Conservation (phyloP, 1,140 invertebrate genomes). For the Nebria ingens region DNA sequence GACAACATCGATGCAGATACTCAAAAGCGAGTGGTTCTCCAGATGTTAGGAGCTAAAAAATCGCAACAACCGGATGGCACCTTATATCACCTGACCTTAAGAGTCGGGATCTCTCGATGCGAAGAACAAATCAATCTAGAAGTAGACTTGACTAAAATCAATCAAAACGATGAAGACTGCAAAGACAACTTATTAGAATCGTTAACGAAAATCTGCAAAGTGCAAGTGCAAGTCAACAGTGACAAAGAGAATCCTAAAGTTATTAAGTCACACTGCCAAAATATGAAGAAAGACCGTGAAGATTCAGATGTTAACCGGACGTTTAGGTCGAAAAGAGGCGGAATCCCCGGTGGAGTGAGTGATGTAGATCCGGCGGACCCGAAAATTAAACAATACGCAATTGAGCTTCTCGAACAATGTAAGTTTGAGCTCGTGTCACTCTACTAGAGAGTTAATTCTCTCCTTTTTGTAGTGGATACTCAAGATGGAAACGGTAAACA, state of each 20-base stretch:
- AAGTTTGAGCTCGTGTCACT: too few species aligned
- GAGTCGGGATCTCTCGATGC: slow-evolving; percentile 28
- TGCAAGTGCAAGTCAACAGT: slow-evolving; percentile 27
- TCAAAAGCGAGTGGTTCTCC: slow-evolving; percentile 27
- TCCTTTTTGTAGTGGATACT: slow-evolving; percentile 22
- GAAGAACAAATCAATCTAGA: slow-evolving; percentile 18
- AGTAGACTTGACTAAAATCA: neutral
- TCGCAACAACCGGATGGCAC: slow-evolving; percentile 22
- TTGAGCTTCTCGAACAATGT: slow-evolving; percentile 17
- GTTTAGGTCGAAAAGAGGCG: slow-evolving; percentile 17
- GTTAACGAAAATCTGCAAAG: slow-evolving; percentile 28
- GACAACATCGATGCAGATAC: slow-evolving; percentile 32
- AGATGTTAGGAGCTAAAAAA: slow-evolving; percentile 31
- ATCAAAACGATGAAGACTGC: slow-evolving; percentile 19
- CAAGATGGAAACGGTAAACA: slow-evolving; percentile 29
- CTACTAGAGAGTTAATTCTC: neutral
- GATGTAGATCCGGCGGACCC: slow-evolving; percentile 26
- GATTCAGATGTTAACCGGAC: slow-evolving; percentile 23
- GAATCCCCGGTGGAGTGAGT: slow-evolving; percentile 19
- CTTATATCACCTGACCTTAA: slow-evolving; percentile 29
- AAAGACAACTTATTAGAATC: slow-evolving; percentile 23
- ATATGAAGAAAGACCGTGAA: slow-evolving; percentile 21
- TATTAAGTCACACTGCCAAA: slow-evolving; percentile 30
- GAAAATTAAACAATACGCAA: slow-evolving; percentile 28
- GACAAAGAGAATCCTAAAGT: slow-evolving; percentile 27